Evolutionary conservation across 2,113 vertebrate species (phyloP).

Genomic region (Hucho hucho): DNA sequence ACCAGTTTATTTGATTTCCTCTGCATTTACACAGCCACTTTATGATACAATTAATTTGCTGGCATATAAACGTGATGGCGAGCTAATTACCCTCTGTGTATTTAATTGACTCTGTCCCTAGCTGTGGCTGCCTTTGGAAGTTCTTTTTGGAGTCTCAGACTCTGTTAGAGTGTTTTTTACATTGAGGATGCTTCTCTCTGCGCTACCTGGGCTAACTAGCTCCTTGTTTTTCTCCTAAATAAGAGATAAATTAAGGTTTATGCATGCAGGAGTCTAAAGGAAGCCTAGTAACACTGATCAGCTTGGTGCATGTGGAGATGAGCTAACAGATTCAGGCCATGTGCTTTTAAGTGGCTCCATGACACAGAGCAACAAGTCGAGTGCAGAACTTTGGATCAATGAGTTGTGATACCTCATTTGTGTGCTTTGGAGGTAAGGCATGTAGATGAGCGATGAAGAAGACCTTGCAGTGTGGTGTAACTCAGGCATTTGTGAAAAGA

Average conservation of each 20-base stretch:
- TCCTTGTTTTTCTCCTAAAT: constrained; percentile 64
- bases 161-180: constrained; percentile 6
- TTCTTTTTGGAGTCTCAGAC: constrained; percentile 35
- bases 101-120: constrained; percentile 25
- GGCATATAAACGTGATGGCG: constrained; percentile 14
- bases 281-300: constrained; percentile 10
- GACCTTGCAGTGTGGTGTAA: not conserved
- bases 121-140: constrained; percentile 3
- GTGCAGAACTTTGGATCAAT: constrained; percentile 22
- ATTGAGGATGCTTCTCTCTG: constrained; percentile 28
- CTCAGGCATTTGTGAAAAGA: not conserved
- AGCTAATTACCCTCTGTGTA: constrained; percentile 43
- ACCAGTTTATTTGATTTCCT: constrained; percentile 14
- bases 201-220: constrained; percentile 33
- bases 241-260: constrained; percentile 48
- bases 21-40: not conserved
- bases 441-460: not conserved
- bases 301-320: constrained; percentile 1
- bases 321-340: constrained; percentile 40
- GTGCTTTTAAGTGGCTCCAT: constrained; percentile 13
- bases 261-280: constrained; percentile 35
- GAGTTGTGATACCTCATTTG: constrained; percentile 3
- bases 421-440: not conserved
- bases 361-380: constrained; percentile 30
- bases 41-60: constrained; percentile 41